Evolutionary conservation across 2,797 vertebrate genomes (phyloP), one percentile per base, ranked within the genome.

Genomic region (Pipistrellus pygmaeus): DNA sequence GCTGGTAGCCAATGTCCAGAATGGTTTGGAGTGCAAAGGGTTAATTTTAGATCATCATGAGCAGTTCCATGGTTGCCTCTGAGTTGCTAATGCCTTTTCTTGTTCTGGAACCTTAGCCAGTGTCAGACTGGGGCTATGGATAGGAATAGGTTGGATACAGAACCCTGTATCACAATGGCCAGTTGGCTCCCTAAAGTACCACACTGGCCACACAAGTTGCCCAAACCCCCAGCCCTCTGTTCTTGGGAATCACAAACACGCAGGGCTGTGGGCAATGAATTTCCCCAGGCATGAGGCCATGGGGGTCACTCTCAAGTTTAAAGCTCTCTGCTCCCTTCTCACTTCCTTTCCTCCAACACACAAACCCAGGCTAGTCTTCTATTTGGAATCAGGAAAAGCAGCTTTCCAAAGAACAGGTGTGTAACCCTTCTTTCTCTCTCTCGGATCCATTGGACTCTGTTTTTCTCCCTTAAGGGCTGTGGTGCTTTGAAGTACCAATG

Each of bases 1-100:
- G n/a, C n/a, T n/a, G n/a, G n/a, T n/a, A n/a, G n/a, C n/a, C n/a
- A n/a, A n/a, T n/a, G n/a, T n/a, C n/a, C n/a, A n/a, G n/a, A n/a
- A n/a, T n/a, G n/a, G n/a, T n/a, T n/a, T n/a, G n/a, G n/a, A n/a
- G n/a, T n/a, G n/a, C n/a, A n/a, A n/a, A n/a, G n/a, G n/a, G n/a
- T n/a, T n/a, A 48, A 72, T 85, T 93, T 93, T 35, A 93, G 51
- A 73, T 82, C 44, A 77, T 30, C 68, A 72, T 13, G 60, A 85
- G 20, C 57, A 80, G 86, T 83, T 89, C 93, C 53, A 69, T n/a
- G 68, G 46, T 84, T 90, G 51, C 81, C 72, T 89, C 80, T 80
- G 60, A 72, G 30, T 80, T 78, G 32, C 35, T 68, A 57, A 89
- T 84, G n/a, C 4, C 32, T 93, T 97, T 88, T 66, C 53, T 55